Percentiles rank a stretch among this genome's conserved stretches.
Conservation (phyloP, 2,797 vertebrate genomes). For the Galago senegalensis region DNA sequence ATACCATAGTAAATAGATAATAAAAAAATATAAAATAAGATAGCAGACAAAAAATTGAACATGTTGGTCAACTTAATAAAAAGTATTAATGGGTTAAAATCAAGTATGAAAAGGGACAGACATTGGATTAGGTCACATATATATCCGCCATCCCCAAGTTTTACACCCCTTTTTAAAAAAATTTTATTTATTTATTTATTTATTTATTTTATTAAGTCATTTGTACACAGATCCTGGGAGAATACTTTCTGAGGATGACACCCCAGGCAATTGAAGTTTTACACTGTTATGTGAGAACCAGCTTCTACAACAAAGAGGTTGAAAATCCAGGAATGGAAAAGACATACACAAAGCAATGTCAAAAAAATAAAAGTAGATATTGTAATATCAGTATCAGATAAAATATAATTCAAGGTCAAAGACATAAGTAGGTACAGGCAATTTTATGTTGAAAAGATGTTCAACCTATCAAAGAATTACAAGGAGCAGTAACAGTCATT, state of each 20-base stretch:
- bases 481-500: background rate
- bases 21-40: background rate
- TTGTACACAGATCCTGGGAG: too few species aligned
- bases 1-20: background rate
- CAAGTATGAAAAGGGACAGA: background rate
- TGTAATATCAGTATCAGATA: background rate
- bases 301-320: background rate
- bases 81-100: conserved; percentile 37
- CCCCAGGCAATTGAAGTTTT: background rate
- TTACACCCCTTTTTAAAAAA: background rate
- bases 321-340: background rate
- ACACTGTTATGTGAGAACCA: background rate
- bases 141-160: background rate
- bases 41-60: background rate
- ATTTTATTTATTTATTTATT: too few species aligned
- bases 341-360: background rate
- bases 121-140: background rate
- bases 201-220: too few species aligned
- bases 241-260: too few species aligned
- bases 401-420: conserved; percentile 10
- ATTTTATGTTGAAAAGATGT: background rate
- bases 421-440: background rate
- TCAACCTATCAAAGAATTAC: background rate
- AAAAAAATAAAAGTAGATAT: conserved; percentile 14
- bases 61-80: background rate